These are phyloP conservation scores for Picathartes gymnocephalus DNA, from an alignment of 2,113 vertebrate species.

Conservation along the genomic window DNA sequence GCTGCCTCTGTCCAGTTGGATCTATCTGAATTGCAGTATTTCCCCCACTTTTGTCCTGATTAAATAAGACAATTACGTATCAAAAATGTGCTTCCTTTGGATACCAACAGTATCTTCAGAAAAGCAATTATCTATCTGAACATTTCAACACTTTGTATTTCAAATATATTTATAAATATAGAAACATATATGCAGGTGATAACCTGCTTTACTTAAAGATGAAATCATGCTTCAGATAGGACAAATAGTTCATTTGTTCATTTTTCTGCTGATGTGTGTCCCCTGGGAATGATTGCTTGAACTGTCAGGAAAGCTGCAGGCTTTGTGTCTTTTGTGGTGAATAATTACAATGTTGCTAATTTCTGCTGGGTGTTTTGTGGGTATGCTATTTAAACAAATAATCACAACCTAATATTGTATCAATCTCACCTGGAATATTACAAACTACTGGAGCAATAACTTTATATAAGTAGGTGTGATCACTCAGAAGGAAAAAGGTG, in stretches of 20 bases:
- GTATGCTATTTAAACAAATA: background rate
- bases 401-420: background rate
- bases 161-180: background rate
- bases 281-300: background rate
- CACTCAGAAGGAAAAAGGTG: background rate
- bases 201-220: background rate
- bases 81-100: background rate
- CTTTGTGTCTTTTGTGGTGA: background rate
- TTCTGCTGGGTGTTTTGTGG: background rate
- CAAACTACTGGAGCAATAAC: background rate
- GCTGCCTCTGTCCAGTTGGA: background rate
- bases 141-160: background rate
- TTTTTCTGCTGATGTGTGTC: background rate
- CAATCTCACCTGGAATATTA: background rate
- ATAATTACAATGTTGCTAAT: background rate
- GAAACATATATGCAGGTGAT: background rate
- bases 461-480: background rate
- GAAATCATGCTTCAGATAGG: background rate
- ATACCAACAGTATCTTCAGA: background rate
- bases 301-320: background rate
- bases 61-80: background rate
- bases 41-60: accelerated
- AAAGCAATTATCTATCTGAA: background rate
- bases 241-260: background rate
- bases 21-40: background rate